Evolutionary conservation across 2,113 vertebrate species (phyloP).

Genomic region (Psilopsiagon aurifrons): DNA sequence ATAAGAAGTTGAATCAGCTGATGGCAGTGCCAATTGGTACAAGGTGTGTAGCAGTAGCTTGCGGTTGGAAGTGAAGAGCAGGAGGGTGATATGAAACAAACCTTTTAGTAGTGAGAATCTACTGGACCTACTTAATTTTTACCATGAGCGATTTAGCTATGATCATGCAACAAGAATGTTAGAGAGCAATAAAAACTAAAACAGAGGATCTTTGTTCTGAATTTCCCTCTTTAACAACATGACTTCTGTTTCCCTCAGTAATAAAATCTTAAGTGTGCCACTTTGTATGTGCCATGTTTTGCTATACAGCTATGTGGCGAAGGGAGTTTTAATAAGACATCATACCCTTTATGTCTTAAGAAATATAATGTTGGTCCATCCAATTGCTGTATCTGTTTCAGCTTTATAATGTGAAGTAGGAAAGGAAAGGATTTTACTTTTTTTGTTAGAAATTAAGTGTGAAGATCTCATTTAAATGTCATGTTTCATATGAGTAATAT

Average conservation of each 20-base stretch:
- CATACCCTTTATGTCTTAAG: not conserved
- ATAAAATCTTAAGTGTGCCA: conserved; percentile 4
- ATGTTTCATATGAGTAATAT: not conserved
- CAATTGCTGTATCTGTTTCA: not conserved
- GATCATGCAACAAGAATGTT: not conserved
- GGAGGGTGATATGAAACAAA: not conserved
- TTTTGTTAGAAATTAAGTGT: not conserved
- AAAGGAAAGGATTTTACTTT: not conserved
- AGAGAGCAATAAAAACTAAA: conserved; percentile 6
- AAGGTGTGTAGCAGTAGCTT: not conserved
- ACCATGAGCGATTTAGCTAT: not conserved
- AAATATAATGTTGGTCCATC: not conserved
- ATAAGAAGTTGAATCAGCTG: not conserved
- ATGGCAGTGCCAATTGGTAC: not conserved
- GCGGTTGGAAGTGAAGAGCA: not conserved
- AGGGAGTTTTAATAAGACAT: not conserved
- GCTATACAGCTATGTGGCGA: not conserved
- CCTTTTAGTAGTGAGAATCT: not conserved
- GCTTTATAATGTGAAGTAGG: not conserved
- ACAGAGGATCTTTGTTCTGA: conserved; percentile 25
- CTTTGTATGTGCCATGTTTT: conserved; percentile 1
- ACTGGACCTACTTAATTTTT: not conserved
- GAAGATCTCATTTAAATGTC: not conserved
- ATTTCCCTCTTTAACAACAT: not conserved
- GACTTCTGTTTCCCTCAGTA: not conserved